Evolutionary conservation across 2,888 invertebrate genomes (phyloP).

Genomic region (Hirtodrosophila confusa): DNA sequence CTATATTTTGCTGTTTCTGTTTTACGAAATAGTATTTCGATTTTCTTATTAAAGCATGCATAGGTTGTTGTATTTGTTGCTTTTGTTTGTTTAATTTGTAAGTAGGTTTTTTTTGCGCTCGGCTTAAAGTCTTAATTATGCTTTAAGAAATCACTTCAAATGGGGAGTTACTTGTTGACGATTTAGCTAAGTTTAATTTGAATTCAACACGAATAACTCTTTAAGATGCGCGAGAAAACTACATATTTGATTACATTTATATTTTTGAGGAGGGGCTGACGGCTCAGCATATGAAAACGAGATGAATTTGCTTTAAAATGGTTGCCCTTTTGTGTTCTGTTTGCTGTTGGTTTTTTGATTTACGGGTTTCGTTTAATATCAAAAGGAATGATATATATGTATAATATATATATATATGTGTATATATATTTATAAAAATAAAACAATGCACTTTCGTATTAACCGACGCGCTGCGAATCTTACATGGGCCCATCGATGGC

Average conservation of each 20-base stretch:
- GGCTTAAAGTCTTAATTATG: conserved; percentile 60
- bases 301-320: conserved; percentile 19
- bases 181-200: conserved; percentile 45
- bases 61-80: conserved; percentile 12
- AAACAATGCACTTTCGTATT: conserved; percentile 71
- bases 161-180: conserved; percentile 38
- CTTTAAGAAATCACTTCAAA: conserved; percentile 59
- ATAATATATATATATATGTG: conserved; percentile 63
- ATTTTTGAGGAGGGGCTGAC: conserved; percentile 31
- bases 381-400: conserved; percentile 84
- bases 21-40: conserved; percentile 45
- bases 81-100: conserved; percentile 21
- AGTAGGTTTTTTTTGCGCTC: conserved; percentile 30
- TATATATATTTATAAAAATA: conserved; percentile 63
- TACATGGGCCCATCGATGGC: conserved; percentile 93
- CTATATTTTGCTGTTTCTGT: conserved; percentile 22
- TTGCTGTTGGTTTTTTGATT: conserved; percentile 49
- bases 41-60: conserved; percentile 13
- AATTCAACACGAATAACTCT: conserved; percentile 43
- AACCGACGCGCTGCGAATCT: conserved; percentile 58
- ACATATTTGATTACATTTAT: conserved; percentile 21
- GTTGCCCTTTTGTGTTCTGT: conserved; percentile 24
- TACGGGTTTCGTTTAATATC: conserved; percentile 80
- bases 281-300: conserved; percentile 37
- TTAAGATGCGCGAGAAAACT: conserved; percentile 30